Evolutionary conservation across 2,888 invertebrate species (phyloP).

Genomic region (Campoplex capitator): DNA sequence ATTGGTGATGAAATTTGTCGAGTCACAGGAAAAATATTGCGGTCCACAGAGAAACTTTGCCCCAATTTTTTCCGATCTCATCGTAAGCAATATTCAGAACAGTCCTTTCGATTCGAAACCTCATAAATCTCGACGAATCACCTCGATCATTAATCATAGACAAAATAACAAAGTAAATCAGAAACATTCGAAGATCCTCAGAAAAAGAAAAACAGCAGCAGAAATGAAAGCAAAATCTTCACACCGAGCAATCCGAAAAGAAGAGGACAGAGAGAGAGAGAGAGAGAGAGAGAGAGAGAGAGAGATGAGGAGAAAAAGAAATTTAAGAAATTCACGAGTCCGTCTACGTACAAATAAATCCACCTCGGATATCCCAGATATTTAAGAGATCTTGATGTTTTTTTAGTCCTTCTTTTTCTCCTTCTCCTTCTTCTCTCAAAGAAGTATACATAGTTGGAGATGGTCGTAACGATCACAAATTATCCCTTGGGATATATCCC

Average conservation of each 20-base stretch:
- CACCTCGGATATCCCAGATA: conserved; percentile 3
- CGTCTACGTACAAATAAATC: neutral
- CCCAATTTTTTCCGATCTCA: neutral
- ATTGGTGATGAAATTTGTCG: neutral
- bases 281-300: neutral
- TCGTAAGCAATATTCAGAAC: neutral
- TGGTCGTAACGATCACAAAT: conserved; percentile 77
- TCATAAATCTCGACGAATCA: neutral
- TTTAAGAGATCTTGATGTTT: conserved; percentile 13
- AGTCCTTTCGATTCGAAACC: neutral
- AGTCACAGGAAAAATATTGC: neutral
- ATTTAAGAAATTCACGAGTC: neutral
- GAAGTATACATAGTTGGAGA: conserved; percentile 29
- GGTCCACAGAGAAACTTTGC: neutral
- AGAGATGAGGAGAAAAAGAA: neutral
- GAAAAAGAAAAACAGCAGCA: neutral
- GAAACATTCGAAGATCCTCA: neutral
- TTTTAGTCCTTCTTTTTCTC: neutral
- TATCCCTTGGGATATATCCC: conserved; percentile 72
- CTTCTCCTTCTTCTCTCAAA: neutral
- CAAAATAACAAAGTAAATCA: neutral
- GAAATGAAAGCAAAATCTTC: neutral
- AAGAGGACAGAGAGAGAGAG: neutral
- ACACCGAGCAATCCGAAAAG: neutral
- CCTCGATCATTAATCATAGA: neutral